Base-by-base conservation (phyloP, 2,888 invertebrate species). In the Ditula angustiorana region DNA sequence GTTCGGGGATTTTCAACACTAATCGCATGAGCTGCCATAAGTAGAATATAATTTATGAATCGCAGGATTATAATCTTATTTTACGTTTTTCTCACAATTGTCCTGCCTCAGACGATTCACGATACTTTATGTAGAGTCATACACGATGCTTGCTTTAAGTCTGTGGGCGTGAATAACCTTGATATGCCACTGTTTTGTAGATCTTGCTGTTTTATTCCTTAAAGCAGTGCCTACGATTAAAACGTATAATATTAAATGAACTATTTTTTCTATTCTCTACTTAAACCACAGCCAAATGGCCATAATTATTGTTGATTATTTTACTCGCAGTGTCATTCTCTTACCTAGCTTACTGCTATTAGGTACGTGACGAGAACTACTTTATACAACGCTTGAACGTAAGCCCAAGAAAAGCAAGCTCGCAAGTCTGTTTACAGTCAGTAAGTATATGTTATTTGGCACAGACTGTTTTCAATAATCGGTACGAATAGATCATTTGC, bases 41-140 rank as follows among this genome's bases (percentile, higher is more conserved):
- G 55, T 33, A 26, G 8, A 53, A 37, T 23, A 37, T 35, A 53
- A 41, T 52, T 28, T 50, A 44, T n/a, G 33, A 63, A 37, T 53
- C 59, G 46, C 55, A 21, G 16, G 64, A 64, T 64, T 64, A 64
- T 44, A 53, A 30, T 52, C 37, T 46, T 64, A 46, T 64, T 46
- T 53, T 37, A 52, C 46, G 52, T 59, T 64, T 64, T 64, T 47
- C 63, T 50, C 44, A 63, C 57, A 63, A 62, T 63, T 44, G 63
- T 46, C 53, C 28, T 21, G 46, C 33, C 23, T 53, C 53, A 53
- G 41, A 30, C 57, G 21, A 58, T 28, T n/a, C n/a, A n/a, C n/a
- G n/a, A 52, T 19, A 24, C 26, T 44, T 46, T 24, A 21, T 13
- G 44, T 44, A 58, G 52, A 58, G 35, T 59, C 52, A 30, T 37